A percentile compares a stretch with the other conserved stretches of the same genome.
These are phyloP conservation scores for Clytia hemisphaerica DNA, from an alignment of 30 jellyfish, hydroid and myxozoan species.

Conservation along the genomic window DNA sequence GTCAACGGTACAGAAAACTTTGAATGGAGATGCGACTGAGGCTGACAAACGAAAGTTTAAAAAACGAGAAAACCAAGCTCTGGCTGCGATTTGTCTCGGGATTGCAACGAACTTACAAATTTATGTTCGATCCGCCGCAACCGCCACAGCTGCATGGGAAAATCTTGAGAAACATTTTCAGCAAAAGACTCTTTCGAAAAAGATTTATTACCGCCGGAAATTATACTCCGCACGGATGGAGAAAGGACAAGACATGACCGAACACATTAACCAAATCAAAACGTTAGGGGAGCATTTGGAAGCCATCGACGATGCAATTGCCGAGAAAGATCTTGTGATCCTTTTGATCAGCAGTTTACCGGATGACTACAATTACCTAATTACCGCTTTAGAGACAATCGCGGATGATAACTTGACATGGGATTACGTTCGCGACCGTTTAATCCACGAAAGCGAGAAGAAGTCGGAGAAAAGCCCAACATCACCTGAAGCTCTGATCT, in stretches of 20 bases:
- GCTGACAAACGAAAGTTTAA: too few species aligned
- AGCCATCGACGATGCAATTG: conserved; percentile 34
- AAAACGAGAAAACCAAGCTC: too few species aligned
- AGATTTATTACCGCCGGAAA: conserved; percentile 41
- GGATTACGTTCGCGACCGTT: too few species aligned
- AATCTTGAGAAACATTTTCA: conserved; percentile 43
- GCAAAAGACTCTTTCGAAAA: conserved; percentile 37
- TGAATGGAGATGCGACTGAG: too few species aligned
- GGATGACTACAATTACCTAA: conserved; percentile 26
- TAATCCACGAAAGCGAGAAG: conserved; percentile 11
- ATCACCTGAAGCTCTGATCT: background rate
- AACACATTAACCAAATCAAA: conserved; percentile 41
- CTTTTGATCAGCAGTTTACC: conserved; percentile 29
- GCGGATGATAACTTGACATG: too few species aligned
- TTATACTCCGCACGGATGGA: conserved; percentile 39
- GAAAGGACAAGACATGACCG: conserved; percentile 27
- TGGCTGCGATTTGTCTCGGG: too few species aligned
- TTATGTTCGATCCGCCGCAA: conserved; percentile 46
- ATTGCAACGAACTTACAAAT: conserved; percentile 32
- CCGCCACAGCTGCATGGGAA: conserved; percentile 70
- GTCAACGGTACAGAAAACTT: too few species aligned
- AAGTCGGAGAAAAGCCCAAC: background rate
- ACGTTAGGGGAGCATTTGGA: conserved; percentile 39
- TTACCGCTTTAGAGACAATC: conserved; percentile 49
- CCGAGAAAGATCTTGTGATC: conserved; percentile 31